These are phyloP conservation scores for Oppia nitens DNA, from an alignment of 1,140 invertebrate genomes.

Conservation along the genomic window DNA sequence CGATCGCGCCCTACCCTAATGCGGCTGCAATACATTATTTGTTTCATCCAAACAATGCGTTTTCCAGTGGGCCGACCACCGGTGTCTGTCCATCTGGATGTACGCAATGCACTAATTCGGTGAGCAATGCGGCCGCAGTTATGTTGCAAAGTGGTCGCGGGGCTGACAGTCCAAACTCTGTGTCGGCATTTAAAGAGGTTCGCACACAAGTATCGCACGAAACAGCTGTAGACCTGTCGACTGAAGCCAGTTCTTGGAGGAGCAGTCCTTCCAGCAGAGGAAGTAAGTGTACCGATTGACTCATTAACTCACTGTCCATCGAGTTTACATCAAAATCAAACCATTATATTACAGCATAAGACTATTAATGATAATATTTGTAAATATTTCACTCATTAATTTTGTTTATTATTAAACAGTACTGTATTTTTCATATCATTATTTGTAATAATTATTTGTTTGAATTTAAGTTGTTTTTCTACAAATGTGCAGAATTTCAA, in stretches of 20 bases:
- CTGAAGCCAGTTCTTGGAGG: constrained; percentile 7
- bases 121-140: neutral
- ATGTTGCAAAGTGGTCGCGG: neutral
- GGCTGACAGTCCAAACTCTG: neutral
- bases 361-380: too few species aligned
- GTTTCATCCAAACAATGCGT: neutral
- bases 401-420: too few species aligned
- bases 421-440: too few species aligned
- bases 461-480: too few species aligned
- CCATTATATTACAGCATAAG: too few species aligned
- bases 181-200: neutral
- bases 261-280: neutral
- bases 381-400: too few species aligned
- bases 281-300: constrained; percentile 5
- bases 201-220: neutral
- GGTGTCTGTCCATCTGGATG: constrained; percentile 6
- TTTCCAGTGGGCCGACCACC: neutral
- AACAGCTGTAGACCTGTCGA: constrained; percentile 6
- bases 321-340: too few species aligned
- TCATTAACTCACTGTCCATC: too few species aligned
- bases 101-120: neutral
- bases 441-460: too few species aligned
- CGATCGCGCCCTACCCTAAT: neutral
- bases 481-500: too few species aligned
- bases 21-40: constrained; percentile 1